A percentile compares a stretch with the other conserved stretches of the same genome.
These are phyloP conservation scores for Melanaphis sacchari DNA, from an alignment of 1,140 invertebrate genomes.

Conservation along the genomic window DNA sequence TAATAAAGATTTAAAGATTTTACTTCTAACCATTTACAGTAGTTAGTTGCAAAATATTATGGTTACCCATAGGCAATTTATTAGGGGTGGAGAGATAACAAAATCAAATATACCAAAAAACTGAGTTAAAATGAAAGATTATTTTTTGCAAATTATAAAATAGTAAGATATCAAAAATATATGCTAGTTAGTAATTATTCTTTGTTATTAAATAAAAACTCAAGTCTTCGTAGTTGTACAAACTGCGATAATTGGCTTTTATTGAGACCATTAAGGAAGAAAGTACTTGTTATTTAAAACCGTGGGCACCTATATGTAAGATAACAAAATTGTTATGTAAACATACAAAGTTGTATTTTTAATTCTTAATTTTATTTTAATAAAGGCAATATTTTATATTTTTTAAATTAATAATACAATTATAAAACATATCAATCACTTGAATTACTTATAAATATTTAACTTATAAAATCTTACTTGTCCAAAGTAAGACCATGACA, in stretches of 20 bases:
- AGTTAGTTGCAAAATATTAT: too few relatives aligned
- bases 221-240: neutral
- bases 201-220: neutral
- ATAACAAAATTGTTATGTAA: neutral
- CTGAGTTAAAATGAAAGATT: neutral
- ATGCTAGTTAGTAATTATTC: neutral
- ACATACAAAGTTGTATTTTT: neutral
- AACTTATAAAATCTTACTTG: slow-evolving; percentile 42
- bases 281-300: too few relatives aligned
- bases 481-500: slow-evolving; percentile 55
- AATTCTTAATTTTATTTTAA: neutral
- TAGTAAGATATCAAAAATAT: neutral
- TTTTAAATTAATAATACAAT: neutral
- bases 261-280: neutral
- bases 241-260: neutral
- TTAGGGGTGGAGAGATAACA: neutral
- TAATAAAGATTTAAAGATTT: too few relatives aligned
- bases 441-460: neutral
- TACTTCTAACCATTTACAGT: too few relatives aligned
- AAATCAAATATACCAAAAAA: neutral
- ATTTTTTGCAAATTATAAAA: neutral
- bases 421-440: neutral
- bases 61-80: too few relatives aligned
- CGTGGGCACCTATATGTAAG: neutral
- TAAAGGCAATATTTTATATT: neutral